phyloP scores from a whole-genome alignment of 1,140 invertebrate genomes.

The Zaprionus nigranus region DNA sequence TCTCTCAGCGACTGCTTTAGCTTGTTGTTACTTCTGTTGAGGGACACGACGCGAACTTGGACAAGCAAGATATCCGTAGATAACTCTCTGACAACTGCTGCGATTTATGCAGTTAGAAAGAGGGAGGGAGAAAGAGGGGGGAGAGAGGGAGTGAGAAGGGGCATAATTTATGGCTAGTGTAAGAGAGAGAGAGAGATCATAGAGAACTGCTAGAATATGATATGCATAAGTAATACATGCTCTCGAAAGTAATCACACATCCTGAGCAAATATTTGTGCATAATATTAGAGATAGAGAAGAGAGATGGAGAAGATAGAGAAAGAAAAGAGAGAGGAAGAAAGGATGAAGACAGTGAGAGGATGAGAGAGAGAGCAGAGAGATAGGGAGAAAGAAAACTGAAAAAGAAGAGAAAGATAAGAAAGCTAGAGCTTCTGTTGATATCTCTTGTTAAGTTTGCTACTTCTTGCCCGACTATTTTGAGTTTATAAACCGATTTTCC shows the following conservation, averaged over 20 bases:
- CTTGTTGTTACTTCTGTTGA: background rate
- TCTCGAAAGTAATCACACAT: background rate
- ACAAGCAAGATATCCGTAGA: constrained; percentile 37
- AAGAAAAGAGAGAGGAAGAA: no score
- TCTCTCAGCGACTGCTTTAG: background rate
- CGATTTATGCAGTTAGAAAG: constrained; percentile 31
- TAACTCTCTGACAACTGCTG: constrained; percentile 25
- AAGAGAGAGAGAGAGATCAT: background rate
- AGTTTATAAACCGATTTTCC: no score
- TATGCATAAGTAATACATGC: constrained; percentile 3
- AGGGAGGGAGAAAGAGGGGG: background rate
- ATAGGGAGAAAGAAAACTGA: no score
- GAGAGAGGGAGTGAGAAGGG: background rate
- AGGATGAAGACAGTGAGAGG: no score
- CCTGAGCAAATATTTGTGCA: background rate
- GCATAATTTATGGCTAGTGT: background rate
- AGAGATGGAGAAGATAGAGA: background rate
- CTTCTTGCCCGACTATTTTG: no score
- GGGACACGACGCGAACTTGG: constrained; percentile 19
- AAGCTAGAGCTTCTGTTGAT: no score
- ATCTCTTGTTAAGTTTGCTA: no score
- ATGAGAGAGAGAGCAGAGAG: background rate
- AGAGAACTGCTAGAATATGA: background rate
- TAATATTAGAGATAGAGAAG: background rate
- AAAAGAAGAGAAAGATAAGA: no score